phyloP scores from a whole-genome alignment of 1,140 invertebrate species.

The Drosophila orosa region DNA sequence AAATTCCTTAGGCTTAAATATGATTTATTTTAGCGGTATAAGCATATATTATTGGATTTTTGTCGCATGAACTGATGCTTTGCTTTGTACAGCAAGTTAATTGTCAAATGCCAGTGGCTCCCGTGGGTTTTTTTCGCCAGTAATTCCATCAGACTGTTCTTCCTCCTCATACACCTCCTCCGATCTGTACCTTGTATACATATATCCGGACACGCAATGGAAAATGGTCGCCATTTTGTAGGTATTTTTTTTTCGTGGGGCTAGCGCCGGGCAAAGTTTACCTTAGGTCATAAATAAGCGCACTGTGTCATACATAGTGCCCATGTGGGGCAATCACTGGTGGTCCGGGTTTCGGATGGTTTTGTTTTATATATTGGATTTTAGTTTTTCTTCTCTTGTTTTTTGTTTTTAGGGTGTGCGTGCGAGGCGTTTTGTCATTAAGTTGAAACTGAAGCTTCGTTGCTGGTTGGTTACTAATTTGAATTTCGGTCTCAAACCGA shows the following conservation, averaged over 20 bases:
- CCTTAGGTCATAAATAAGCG: conserved; percentile 64
- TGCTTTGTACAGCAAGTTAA: conserved; percentile 23
- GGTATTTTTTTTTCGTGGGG: conserved; percentile 3
- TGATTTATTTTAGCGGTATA: not conserved
- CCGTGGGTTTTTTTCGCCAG: conserved; percentile 33
- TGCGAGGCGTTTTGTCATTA: conserved; percentile 66
- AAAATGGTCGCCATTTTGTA: conserved; percentile 48
- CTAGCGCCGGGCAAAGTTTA: conserved; percentile 58
- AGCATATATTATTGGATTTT: not conserved
- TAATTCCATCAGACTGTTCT: conserved; percentile 24
- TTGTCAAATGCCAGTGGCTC: conserved; percentile 39
- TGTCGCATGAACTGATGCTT: conserved; percentile 27
- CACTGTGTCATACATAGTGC: conserved; percentile 58
- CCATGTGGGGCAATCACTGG: conserved; percentile 57
- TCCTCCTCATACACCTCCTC: conserved; percentile 1
- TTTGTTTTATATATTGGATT: conserved; percentile 41
- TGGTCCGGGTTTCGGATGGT: conserved; percentile 37
- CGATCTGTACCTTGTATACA: conserved; percentile 3
- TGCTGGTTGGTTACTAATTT: conserved; percentile 55
- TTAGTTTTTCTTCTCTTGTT: conserved; percentile 29
- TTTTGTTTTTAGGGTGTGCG: conserved; percentile 45
- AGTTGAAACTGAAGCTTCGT: conserved; percentile 50
- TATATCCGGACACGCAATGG: conserved; percentile 33
- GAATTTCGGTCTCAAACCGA: conserved; percentile 48
- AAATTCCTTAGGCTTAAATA: not conserved